These are phyloP conservation scores for Bombyx huttoni DNA, from an alignment of 2,888 invertebrate species.

Conservation along the genomic window DNA sequence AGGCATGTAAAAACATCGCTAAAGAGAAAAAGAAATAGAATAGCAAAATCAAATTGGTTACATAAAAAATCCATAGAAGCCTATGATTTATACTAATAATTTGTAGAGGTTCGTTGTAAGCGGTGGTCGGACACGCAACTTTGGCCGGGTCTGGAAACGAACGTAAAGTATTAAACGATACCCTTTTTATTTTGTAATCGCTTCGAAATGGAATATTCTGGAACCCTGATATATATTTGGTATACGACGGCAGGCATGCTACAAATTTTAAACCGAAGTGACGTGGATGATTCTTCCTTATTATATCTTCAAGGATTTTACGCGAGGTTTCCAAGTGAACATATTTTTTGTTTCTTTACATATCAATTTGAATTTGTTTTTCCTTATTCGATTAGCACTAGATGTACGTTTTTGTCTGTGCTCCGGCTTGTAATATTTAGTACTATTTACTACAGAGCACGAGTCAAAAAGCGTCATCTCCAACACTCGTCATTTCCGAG, in stretches of 20 bases:
- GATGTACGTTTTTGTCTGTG: conserved; percentile 1
- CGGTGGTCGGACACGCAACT: conserved; percentile 3
- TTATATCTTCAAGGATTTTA: conserved; percentile 4
- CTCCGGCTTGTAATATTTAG: conserved; percentile 1
- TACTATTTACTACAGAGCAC: background rate
- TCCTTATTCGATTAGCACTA: conserved; percentile 5
- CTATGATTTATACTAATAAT: conserved; percentile 22
- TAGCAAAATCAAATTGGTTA: too few species aligned
- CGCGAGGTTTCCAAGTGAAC: background rate
- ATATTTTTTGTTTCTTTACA: conserved; percentile 3
- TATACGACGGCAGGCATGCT: background rate
- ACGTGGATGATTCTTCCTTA: conserved; percentile 5
- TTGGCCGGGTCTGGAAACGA: background rate
- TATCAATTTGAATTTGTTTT: conserved; percentile 4
- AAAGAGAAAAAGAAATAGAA: too few species aligned
- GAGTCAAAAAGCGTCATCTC: background rate
- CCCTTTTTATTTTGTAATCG: background rate
- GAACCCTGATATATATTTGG: background rate
- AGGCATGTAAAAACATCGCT: too few species aligned
- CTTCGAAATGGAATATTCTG: background rate
- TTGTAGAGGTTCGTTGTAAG: conserved; percentile 51
- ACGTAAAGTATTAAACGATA: background rate
- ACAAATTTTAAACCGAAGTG: conserved; percentile 1
- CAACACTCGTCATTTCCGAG: background rate
- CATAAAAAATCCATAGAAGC: too few species aligned